A percentile compares a stretch with the other conserved stretches of the same genome.
These are phyloP conservation scores for Cyclargus thomasi DNA, from an alignment of 1,140 invertebrate species.

Conservation along the genomic window DNA sequence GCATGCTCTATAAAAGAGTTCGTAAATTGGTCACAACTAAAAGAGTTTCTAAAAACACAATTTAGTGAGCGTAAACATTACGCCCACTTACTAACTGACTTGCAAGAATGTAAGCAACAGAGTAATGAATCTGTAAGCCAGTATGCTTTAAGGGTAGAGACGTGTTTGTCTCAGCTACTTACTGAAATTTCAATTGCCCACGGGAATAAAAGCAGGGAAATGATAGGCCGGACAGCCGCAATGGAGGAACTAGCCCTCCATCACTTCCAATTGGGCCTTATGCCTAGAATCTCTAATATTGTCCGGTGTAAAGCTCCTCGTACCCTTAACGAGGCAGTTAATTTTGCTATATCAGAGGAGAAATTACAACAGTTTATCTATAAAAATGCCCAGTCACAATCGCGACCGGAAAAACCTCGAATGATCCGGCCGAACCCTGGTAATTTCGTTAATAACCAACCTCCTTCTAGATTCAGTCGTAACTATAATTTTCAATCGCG, in stretches of 20 bases:
- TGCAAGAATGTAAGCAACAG: background rate
- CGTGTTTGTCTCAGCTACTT: conserved; percentile 3
- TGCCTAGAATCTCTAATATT: background rate
- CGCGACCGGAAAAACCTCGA: background rate
- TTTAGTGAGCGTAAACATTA: no score
- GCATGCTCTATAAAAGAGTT: no score
- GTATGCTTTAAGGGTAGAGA: conserved; percentile 17
- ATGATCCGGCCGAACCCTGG: background rate
- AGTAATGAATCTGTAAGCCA: conserved; percentile 9
- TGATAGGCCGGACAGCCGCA: background rate
- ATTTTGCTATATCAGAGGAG: background rate
- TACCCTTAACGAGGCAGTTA: background rate
- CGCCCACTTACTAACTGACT: background rate
- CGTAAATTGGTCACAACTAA: no score
- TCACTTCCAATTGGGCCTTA: background rate
- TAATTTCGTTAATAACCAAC: background rate
- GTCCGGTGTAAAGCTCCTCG: background rate
- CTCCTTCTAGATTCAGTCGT: no score
- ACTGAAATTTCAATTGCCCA: conserved; percentile 17
- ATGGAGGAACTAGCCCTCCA: no score
- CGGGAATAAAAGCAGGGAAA: conserved; percentile 4
- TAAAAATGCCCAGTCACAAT: background rate
- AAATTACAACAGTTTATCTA: background rate
- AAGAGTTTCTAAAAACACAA: no score
- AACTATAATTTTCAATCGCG: background rate